These are phyloP conservation scores for Sipha maydis DNA, from an alignment of 2,888 invertebrate genomes.

Conservation along the genomic window DNA sequence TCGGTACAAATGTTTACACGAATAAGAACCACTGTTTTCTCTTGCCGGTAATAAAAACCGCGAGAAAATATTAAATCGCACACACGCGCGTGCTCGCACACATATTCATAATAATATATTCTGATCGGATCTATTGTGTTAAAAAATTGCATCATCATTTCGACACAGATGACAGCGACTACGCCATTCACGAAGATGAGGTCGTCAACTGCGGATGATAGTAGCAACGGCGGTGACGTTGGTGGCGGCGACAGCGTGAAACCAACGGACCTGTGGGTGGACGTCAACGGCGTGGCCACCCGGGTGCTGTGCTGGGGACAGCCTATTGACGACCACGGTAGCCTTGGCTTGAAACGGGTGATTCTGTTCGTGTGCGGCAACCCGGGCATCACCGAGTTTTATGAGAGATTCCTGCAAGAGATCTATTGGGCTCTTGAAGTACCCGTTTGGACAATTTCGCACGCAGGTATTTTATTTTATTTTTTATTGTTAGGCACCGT, in stretches of 20 bases:
- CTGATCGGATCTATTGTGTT: background rate
- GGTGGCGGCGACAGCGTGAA: background rate
- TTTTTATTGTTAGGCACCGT: too few relatives aligned
- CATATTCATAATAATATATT: background rate
- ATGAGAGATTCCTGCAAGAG: constrained; percentile 77
- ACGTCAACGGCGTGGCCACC: constrained; percentile 76
- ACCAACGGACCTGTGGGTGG: constrained; percentile 60
- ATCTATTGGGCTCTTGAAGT: constrained; percentile 74
- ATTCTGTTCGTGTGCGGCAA: constrained; percentile 86
- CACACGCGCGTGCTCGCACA: background rate
- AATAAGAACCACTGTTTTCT: constrained; percentile 16
- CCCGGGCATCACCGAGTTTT: constrained; percentile 86
- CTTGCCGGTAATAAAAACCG: background rate
- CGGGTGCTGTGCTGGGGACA: constrained; percentile 79
- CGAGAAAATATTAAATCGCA: background rate
- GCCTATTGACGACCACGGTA: constrained; percentile 17
- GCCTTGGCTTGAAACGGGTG: constrained; percentile 67
- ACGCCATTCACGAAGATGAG: constrained; percentile 7
- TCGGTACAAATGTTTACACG: background rate
- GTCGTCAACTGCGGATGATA: background rate
- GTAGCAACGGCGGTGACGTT: background rate
- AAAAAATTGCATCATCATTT: constrained; percentile 11
- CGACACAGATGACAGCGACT: background rate
- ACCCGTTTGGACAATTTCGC: constrained; percentile 85
- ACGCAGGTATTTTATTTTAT: too few relatives aligned